Percentiles rank a stretch among this genome's conserved stretches.
These are phyloP conservation scores for Caenorhabditis sp. DNA, from an alignment of 2,888 invertebrate genomes.

Conservation along the genomic window DNA sequence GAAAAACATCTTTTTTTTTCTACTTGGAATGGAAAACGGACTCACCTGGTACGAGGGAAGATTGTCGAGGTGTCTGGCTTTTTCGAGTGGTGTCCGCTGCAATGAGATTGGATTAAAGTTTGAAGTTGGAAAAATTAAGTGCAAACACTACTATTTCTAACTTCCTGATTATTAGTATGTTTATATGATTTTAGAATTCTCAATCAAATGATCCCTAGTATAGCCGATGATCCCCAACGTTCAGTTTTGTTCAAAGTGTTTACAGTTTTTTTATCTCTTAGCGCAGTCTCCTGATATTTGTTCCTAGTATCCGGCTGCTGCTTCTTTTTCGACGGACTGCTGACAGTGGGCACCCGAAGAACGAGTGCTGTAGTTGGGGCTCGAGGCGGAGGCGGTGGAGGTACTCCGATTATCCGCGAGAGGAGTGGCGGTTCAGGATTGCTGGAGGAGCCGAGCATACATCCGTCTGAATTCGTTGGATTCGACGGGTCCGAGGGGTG, in stretches of 20 bases:
- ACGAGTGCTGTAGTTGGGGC: slow-evolving; percentile 71
- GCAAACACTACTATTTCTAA: neutral
- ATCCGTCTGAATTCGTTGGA: slow-evolving; percentile 67
- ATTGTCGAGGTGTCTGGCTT: slow-evolving; percentile 83
- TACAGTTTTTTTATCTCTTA: slow-evolving; percentile 70
- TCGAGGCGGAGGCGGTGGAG: slow-evolving; percentile 73
- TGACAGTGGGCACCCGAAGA: slow-evolving; percentile 51
- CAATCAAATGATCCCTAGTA: neutral
- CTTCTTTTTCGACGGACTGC: slow-evolving; percentile 64
- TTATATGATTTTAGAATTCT: neutral
- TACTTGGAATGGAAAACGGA: neutral
- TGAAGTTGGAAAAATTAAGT: slow-evolving; percentile 2
- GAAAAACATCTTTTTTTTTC: neutral
- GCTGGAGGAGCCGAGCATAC: slow-evolving; percentile 70
- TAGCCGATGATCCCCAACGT: too few relatives aligned
- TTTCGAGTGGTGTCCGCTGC: slow-evolving; percentile 83
- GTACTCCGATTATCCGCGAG: slow-evolving; percentile 75
- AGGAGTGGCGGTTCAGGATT: slow-evolving; percentile 76
- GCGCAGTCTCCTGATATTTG: slow-evolving; percentile 70
- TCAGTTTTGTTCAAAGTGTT: slow-evolving; percentile 6
- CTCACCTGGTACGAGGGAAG: slow-evolving; percentile 83
- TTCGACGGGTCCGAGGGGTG: neutral
- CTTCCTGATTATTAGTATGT: slow-evolving; percentile 28
- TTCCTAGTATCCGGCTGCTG: slow-evolving; percentile 69
- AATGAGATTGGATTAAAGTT: slow-evolving; percentile 58